Evolutionary conservation across 2,797 vertebrate species (phyloP).

Genomic region (Masticophis lateralis): DNA sequence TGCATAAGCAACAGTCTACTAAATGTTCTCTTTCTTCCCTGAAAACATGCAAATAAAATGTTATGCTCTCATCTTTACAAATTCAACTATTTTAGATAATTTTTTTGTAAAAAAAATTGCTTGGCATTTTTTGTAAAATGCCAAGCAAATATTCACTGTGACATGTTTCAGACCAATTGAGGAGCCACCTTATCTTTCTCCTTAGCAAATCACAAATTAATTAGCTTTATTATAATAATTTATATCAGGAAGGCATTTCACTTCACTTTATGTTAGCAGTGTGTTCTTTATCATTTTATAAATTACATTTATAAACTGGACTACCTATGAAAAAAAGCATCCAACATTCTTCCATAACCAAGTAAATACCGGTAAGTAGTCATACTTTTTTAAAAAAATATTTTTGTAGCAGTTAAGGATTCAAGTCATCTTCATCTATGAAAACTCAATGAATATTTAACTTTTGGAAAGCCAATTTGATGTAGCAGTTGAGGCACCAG

Average conservation of each 20-base stretch:
- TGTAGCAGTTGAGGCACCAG: neutral
- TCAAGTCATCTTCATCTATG: neutral
- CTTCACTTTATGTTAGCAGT: neutral
- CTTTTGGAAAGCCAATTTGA: neutral
- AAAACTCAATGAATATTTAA: neutral
- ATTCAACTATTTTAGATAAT: neutral
- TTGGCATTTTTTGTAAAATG: neutral
- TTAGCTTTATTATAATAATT: neutral
- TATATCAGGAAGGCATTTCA: neutral
- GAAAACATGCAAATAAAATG: conserved; percentile 6
- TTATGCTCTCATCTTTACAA: neutral
- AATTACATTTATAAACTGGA: neutral
- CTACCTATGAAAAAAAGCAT: neutral
- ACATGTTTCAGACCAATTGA: neutral
- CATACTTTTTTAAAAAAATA: neutral
- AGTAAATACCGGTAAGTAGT: neutral
- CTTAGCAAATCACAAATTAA: neutral
- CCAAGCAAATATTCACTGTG: neutral
- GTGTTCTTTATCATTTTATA: neutral
- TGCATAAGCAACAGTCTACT: neutral
- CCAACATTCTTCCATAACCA: neutral
- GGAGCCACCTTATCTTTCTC: neutral
- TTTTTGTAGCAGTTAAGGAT: neutral
- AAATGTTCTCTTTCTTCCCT: neutral
- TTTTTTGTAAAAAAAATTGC: neutral